Evolutionary conservation across 2,888 invertebrate species (phyloP).

Genomic region (Hyalella azteca): DNA sequence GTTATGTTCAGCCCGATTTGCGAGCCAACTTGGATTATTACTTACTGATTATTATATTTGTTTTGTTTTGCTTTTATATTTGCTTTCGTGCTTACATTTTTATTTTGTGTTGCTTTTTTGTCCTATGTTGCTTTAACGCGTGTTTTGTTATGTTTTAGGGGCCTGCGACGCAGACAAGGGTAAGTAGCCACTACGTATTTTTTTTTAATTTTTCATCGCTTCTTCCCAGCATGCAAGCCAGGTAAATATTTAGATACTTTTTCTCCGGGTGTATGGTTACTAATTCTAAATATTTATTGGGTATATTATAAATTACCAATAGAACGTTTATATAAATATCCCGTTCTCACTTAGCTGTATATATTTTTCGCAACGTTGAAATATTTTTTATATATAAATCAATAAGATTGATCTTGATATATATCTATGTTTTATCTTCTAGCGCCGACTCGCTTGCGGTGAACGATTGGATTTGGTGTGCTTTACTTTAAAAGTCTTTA

Average conservation of each 20-base stretch:
- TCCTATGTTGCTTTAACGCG: conserved; percentile 36
- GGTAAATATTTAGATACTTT: neutral
- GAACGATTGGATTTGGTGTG: too few species aligned
- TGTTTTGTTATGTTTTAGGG: conserved; percentile 40
- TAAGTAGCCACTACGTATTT: neutral
- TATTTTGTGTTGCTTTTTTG: neutral
- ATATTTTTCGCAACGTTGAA: too few species aligned
- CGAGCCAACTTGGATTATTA: neutral
- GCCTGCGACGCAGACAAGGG: neutral
- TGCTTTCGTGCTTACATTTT: neutral
- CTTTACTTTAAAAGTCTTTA: too few species aligned
- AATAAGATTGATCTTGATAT: too few species aligned
- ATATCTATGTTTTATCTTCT: too few species aligned
- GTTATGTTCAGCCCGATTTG: neutral
- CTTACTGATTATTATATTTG: neutral
- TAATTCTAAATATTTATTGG: too few species aligned
- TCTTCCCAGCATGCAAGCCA: neutral
- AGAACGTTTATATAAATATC: too few species aligned
- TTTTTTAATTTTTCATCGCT: neutral
- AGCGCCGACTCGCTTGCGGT: too few species aligned
- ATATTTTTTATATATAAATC: too few species aligned
- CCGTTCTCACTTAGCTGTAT: too few species aligned
- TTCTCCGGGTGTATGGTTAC: neutral
- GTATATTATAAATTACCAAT: too few species aligned
- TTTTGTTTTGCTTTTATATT: neutral